These are phyloP conservation scores for Beaufortia kweichowensis DNA, from an alignment of 2,113 vertebrate genomes.

Conservation along the genomic window DNA sequence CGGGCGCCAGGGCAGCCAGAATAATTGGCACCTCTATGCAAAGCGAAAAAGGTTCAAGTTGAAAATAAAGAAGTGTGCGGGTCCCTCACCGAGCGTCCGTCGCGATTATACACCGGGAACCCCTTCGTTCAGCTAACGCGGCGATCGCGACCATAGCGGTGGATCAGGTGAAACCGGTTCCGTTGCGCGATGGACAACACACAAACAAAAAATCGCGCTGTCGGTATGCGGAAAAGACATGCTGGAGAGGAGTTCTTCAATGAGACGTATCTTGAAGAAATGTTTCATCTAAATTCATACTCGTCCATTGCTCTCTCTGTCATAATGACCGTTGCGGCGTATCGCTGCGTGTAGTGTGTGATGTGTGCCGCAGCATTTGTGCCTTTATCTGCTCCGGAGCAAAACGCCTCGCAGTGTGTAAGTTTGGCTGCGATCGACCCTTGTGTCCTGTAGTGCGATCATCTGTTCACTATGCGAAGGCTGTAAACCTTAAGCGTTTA, in stretches of 20 bases:
- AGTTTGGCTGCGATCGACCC: background rate
- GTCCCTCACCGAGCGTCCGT: conserved; percentile 22
- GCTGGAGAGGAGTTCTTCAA: conserved; percentile 36
- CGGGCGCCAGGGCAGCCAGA: conserved; percentile 37
- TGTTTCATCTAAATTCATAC: background rate
- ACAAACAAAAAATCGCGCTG: conserved; percentile 40
- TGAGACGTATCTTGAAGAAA: conserved; percentile 17
- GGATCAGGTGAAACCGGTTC: conserved; percentile 76
- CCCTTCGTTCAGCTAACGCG: conserved; percentile 49
- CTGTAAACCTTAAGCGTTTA: background rate
- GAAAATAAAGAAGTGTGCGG: background rate
- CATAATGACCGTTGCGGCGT: background rate
- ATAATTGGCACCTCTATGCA: conserved; percentile 25
- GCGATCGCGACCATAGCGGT: conserved; percentile 56
- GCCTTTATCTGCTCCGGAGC: conserved; percentile 14
- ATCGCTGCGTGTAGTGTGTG: background rate
- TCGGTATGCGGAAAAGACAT: conserved; percentile 72
- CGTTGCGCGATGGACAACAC: conserved; percentile 53
- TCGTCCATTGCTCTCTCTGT: conserved; percentile 1
- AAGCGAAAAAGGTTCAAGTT: conserved; percentile 16
- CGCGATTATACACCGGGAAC: background rate
- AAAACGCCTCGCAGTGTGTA: conserved; percentile 8
- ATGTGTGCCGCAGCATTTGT: conserved; percentile 42
- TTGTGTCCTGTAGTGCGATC: conserved; percentile 6
- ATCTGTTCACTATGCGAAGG: conserved; percentile 24